Evolutionary conservation across 2,113 vertebrate species (phyloP), one percentile per base, ranked within the genome.

Genomic region (Pardalotus punctatus): DNA sequence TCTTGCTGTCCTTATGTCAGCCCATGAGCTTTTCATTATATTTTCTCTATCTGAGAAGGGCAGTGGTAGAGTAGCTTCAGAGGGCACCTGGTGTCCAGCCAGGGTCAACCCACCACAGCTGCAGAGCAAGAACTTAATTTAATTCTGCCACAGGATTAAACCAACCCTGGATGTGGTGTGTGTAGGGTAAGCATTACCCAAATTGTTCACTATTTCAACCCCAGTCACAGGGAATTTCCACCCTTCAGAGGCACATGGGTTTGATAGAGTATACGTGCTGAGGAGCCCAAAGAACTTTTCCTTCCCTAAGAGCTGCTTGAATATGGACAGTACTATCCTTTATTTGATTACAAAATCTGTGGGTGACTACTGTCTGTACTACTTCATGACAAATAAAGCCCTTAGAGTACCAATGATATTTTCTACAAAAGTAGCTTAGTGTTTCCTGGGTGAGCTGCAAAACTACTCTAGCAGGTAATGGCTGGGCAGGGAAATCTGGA

Each of bases 131-230:
- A 11, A 58, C 31, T 21, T n/a, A 0, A 13, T 62, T 67, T 72
- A 35, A 72, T 57, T 79, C 43, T 62, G 31, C 17, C 64, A 62
- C 25, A 43, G 28, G 31, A 47, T 72, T 81, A 43, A 72, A 67
- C 17, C 19, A 54, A 3, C 3, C 19, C 24, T 38, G 57, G 19
- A 43, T 12, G 8, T 25, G 13, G 12, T 50, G 8, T 2, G 0
- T 27, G 33, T 27, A 79, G 16, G 22, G 16, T 27, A 40, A 70
- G 25, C 18, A 38, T 25, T 29, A 67, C 10, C 4, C 47, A 62
- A 38, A 67, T 6, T 40, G 2, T 23, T 83, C 11, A 15, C 21
- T 71, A 6, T 64, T 90, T 54, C 50, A 72, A n/a, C 11, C 2
- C 8, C 3, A 53, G 3, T 24, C 22, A 45, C 29, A 54, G 36